phyloP scores from a whole-genome alignment of 2,797 vertebrate species.

The Parambassis ranga region DNA sequence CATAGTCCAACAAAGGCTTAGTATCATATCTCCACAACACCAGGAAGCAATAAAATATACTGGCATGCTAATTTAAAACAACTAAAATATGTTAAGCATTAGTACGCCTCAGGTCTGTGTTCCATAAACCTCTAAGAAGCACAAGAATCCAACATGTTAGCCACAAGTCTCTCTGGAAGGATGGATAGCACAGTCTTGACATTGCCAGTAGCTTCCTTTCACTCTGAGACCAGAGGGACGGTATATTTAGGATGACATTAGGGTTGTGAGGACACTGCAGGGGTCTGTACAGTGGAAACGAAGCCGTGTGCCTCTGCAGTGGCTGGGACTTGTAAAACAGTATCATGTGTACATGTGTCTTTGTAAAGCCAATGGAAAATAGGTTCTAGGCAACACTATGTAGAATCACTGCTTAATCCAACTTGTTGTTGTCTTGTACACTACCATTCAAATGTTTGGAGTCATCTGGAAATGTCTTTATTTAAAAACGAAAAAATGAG shows the following conservation, averaged over 20 bases:
- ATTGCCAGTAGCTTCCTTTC: neutral
- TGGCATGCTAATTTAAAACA: no score
- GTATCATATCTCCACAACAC: slow-evolving; percentile 2
- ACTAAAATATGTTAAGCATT: slow-evolving; percentile 21
- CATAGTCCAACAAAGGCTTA: slow-evolving; percentile 14
- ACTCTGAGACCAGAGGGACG: neutral
- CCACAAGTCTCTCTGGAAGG: neutral
- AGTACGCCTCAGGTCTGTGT: neutral
- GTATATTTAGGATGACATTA: neutral
- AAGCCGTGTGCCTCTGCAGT: no score
- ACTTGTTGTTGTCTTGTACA: no score
- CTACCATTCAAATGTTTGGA: no score
- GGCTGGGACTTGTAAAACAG: no score
- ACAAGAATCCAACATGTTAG: no score
- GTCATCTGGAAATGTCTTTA: no score
- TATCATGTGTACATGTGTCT: no score
- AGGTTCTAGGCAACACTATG: no score
- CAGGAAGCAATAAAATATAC: slow-evolving; percentile 26
- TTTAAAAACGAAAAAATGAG: no score
- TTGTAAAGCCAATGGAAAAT: no score
- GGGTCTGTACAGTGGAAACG: neutral
- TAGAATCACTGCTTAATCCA: no score
- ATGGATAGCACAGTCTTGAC: neutral
- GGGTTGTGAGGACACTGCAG: neutral
- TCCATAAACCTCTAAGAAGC: slow-evolving; percentile 1